Conservation (phyloP, 2,888 invertebrate species). For the Troides helena region DNA sequence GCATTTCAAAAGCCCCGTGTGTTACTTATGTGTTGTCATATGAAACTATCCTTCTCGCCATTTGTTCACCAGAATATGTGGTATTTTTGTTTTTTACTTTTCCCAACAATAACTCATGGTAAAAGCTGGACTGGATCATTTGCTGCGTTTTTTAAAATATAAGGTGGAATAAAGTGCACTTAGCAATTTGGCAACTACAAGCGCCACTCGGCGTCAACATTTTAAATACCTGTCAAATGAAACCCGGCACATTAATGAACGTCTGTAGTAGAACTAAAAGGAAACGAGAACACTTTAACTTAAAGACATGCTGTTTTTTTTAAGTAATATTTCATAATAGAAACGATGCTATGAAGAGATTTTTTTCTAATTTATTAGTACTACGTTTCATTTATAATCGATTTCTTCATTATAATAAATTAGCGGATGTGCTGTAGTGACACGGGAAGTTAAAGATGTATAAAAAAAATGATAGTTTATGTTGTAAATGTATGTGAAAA, state of each 20-base stretch:
- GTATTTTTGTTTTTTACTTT: no score
- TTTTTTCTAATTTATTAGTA: no score
- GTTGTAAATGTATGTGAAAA: no score
- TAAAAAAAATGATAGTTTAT: no score
- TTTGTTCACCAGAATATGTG: no score
- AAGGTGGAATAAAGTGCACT: constrained; percentile 12
- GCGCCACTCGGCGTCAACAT: constrained; percentile 9
- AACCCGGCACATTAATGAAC: constrained; percentile 20
- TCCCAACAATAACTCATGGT: no score
- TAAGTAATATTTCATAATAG: background rate
- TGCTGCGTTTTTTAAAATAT: background rate
- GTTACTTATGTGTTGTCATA: background rate
- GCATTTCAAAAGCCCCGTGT: background rate
- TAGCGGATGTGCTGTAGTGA: no score
- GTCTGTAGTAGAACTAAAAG: constrained; percentile 12
- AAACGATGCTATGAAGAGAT: background rate
- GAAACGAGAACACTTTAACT: constrained; percentile 8
- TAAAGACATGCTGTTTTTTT: background rate
- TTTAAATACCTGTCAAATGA: constrained; percentile 22
- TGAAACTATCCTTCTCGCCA: no score
- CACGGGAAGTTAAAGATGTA: no score
- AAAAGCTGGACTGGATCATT: background rate
- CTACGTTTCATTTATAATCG: no score
- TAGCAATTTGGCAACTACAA: constrained; percentile 15
- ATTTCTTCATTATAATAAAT: no score